These are phyloP conservation scores for Botia kubotai DNA, from an alignment of 2,797 vertebrate species.

Conservation along the genomic window DNA sequence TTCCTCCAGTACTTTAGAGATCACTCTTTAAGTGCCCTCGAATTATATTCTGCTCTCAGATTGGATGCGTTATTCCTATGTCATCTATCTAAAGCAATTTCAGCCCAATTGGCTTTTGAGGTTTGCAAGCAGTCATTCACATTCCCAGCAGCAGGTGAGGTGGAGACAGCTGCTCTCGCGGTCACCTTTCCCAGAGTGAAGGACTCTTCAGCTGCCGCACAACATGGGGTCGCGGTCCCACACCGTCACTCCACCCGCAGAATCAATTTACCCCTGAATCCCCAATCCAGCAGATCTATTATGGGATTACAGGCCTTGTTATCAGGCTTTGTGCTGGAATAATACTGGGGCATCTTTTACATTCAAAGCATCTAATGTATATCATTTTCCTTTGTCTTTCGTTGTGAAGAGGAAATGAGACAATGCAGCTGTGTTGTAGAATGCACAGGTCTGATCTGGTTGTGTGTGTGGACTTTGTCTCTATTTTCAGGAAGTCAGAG, in stretches of 20 bases:
- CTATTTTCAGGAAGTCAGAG: slow-evolving; percentile 90
- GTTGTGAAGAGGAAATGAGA: slow-evolving; percentile 44
- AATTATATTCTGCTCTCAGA: slow-evolving; percentile 58
- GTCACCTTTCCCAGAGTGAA: slow-evolving; percentile 71
- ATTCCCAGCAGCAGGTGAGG: slow-evolving; percentile 69
- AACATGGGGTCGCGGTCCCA: slow-evolving; percentile 64
- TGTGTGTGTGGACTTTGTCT: slow-evolving; percentile 62
- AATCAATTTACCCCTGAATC: slow-evolving; percentile 67
- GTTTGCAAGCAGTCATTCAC: slow-evolving; percentile 70
- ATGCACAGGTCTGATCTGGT: slow-evolving; percentile 52
- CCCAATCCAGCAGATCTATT: slow-evolving; percentile 71
- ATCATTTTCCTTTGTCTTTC: slow-evolving; percentile 55
- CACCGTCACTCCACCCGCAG: slow-evolving; percentile 62
- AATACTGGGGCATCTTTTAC: slow-evolving; percentile 49
- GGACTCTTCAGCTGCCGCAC: slow-evolving; percentile 70
- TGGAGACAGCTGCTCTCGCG: slow-evolving; percentile 70
- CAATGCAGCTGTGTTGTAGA: slow-evolving; percentile 12
- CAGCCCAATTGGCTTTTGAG: slow-evolving; percentile 64
- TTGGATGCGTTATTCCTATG: slow-evolving; percentile 59
- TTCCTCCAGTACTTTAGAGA: slow-evolving; percentile 56
- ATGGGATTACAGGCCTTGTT: slow-evolving; percentile 75
- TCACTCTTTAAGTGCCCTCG: slow-evolving; percentile 62
- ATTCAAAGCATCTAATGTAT: slow-evolving; percentile 60
- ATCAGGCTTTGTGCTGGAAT: slow-evolving; percentile 65
- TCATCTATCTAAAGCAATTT: slow-evolving; percentile 72